phyloP scores from a whole-genome alignment of 2,888 invertebrate species.

The Meteorus colon region DNA sequence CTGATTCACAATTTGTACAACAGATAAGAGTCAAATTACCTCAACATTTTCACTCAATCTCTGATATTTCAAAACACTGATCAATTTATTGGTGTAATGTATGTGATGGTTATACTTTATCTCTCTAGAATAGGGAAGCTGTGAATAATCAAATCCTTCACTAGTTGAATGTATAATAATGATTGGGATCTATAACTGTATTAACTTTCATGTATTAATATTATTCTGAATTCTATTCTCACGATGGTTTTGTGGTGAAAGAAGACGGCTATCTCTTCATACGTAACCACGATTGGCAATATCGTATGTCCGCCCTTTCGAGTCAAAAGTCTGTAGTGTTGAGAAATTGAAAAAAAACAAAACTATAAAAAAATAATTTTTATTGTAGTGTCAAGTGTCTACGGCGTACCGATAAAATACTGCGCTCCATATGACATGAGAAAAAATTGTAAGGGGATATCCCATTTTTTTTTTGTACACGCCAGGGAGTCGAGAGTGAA shows the following conservation, averaged over 20 bases:
- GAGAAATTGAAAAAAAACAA: neutral
- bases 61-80: too few relatives aligned
- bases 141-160: too few relatives aligned
- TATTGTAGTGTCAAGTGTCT: neutral
- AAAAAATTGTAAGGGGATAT: neutral
- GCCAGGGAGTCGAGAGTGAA: neutral
- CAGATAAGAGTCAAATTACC: too few relatives aligned
- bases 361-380: neutral
- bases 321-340: neutral
- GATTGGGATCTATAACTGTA: neutral
- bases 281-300: slow-evolving; percentile 16
- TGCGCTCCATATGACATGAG: neutral
- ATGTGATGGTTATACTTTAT: too few relatives aligned
- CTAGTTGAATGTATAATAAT: neutral
- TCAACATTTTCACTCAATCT: too few relatives aligned
- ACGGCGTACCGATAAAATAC: neutral
- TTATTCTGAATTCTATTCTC: neutral
- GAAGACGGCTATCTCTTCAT: neutral
- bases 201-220: neutral
- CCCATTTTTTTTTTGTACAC: neutral
- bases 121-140: too few relatives aligned
- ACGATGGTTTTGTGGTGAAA: slow-evolving; percentile 16
- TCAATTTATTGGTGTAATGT: too few relatives aligned
- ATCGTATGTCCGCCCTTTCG: neutral
- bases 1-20: too few relatives aligned